A percentile compares a stretch with the other conserved stretches of the same genome.
Conservation (phyloP, 2,797 vertebrate genomes). For the Hypotaenidia okinawae region DNA sequence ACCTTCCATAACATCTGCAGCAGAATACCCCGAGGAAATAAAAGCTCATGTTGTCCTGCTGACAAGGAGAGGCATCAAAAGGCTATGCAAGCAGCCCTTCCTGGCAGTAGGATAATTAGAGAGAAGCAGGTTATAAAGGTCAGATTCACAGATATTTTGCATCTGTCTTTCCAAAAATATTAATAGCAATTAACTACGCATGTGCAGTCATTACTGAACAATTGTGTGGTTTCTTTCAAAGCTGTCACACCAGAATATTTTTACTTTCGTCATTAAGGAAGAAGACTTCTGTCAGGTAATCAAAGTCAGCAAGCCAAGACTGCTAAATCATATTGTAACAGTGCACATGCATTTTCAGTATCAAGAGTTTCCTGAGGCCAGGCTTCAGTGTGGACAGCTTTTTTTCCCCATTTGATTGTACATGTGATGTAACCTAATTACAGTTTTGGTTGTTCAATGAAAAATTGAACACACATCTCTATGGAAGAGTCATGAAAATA, state of each 20-base stretch:
- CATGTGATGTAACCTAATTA: not conserved
- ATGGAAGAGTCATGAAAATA: not conserved
- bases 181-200: constrained; percentile 9
- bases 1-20: constrained; percentile 26
- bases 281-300: not conserved
- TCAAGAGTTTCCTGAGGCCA: not conserved
- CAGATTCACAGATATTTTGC: not conserved
- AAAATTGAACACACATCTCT: not conserved
- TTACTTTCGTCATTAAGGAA: not conserved
- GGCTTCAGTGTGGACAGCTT: rapidly evolving
- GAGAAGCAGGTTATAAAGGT: constrained; percentile 29
- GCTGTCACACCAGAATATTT: not conserved
- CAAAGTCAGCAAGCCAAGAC: not conserved
- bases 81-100: not conserved
- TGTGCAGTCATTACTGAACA: not conserved
- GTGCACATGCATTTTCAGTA: not conserved
- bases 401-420: not conserved
- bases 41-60: not conserved
- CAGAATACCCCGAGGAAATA: constrained; percentile 28
- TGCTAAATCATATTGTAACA: not conserved
- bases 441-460: not conserved
- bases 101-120: constrained; percentile 31
- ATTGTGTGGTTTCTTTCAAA: not conserved
- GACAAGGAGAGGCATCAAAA: constrained; percentile 42
- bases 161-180: constrained; percentile 7